phyloP scores from a whole-genome alignment of 2,888 invertebrate genomes.

The Prosopocoilus inquinatus region DNA sequence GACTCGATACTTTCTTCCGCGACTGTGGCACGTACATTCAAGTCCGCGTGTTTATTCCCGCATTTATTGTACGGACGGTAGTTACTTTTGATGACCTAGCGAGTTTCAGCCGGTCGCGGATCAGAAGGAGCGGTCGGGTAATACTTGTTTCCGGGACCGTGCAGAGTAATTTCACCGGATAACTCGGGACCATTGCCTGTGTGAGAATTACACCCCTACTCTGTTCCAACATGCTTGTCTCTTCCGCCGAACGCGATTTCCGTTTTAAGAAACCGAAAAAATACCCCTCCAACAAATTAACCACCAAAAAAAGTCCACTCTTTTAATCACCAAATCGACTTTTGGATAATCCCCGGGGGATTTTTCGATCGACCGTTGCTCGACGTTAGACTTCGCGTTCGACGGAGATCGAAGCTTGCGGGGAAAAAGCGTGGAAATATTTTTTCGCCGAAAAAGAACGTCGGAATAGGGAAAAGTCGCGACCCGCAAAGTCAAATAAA shows the following conservation, averaged over 20 bases:
- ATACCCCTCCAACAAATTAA: background rate
- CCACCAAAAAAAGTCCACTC: too few species aligned
- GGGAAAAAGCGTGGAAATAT: too few species aligned
- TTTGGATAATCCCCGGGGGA: too few species aligned
- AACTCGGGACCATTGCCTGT: constrained; percentile 44
- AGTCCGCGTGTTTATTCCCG: constrained; percentile 40
- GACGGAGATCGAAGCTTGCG: too few species aligned
- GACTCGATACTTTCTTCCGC: constrained; percentile 36
- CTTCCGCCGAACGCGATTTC: constrained; percentile 9
- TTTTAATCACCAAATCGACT: too few species aligned
- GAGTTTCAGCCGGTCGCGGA: constrained; percentile 30
- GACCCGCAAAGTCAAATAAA: too few species aligned
- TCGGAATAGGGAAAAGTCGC: too few species aligned
- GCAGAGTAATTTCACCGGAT: constrained; percentile 45
- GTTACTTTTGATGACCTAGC: constrained; percentile 41
- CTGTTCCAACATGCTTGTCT: constrained; percentile 30
- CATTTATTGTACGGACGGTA: constrained; percentile 42
- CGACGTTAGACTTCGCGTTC: too few species aligned
- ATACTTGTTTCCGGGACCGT: constrained; percentile 43
- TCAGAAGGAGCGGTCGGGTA: constrained; percentile 40
- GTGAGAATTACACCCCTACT: constrained; percentile 43
- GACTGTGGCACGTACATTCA: constrained; percentile 35
- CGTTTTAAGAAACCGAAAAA: background rate
- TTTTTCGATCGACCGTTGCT: too few species aligned
- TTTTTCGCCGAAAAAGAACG: too few species aligned